Evolutionary conservation across 2,113 vertebrate genomes (phyloP), one percentile per base, ranked within the genome.

Genomic region (Heterochromis multidens): DNA sequence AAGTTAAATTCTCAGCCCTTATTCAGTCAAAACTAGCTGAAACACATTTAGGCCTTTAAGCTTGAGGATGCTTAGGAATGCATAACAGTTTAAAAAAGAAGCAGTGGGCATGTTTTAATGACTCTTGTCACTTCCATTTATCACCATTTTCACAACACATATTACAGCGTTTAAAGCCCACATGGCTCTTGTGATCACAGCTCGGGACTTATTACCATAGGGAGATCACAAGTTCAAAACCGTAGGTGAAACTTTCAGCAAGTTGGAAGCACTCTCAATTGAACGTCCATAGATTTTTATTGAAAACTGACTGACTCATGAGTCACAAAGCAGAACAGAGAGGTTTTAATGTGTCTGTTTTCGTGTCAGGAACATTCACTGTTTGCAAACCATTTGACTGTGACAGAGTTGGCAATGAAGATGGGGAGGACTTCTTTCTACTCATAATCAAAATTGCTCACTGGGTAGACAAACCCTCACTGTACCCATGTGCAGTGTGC

Each of bases 331-430:
- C 19, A 31, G 21, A 81, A 54, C 25, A 29, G 67, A 78, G 56
- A 49, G 12, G 17, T 60, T 84, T 77, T 9, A 78, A 58, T 6
- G 5, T 4, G 52, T 52, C 29, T 40, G 27, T 49, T 63, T 27
- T 31, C 21, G 25, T 78, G 63, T 87, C 80, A 31, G 56, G 72
- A 83, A 62, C 58, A 27, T 84, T 86, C 49, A 40, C 19, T 7
- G 54, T 77, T 82, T 63, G 31, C 77, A 31, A 17, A 85, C 25
- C 79, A 46, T 80, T 82, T 84, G 80, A 72, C 86, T 85, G 87
- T 78, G 52, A 90, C 13, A 88, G 80, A 88, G 46, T 52, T 80
- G 83, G 37, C 40, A 63, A 21, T 5, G 49, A 79, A 88, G 52
- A 60, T 4, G 19, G 6, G 13, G 43, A 84, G 81, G 59, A 43